Base-by-base conservation (phyloP, 1,140 invertebrate species). In the Caenorhabditis briggsae region DNA sequence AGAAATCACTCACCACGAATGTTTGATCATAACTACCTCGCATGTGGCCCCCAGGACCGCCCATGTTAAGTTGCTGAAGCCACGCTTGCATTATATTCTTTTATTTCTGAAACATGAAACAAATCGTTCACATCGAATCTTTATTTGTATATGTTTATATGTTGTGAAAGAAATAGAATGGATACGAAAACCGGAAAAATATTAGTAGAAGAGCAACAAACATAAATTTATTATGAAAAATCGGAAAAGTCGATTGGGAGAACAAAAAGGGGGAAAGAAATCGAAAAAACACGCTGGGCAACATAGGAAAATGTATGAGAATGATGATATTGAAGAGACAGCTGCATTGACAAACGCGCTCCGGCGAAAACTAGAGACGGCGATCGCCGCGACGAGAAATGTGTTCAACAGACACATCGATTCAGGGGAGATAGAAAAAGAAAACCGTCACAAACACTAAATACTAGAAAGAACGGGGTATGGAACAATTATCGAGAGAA, bases 221-320 rank as follows among this genome's bases (percentile, higher is more conserved):
- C n/a, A 12, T 3, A 20, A 11, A 78, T 78, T 48, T 78, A 78
- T 78, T 78, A 78, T 50, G 5, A 12, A 50, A 50, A 78, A 23
- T 46, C 18, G 11, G 20, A 41, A 50, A 20, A 25, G 50, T 43
- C 9, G 16, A 43, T 33, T 12, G 46, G 33, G 33, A 12, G 43
- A 50, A 33, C 59, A 14, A 12, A 74, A 64, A 78, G 43, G 50
- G 18, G 58, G 43, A 70, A 70, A 88, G 23, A 82, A 83, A 84
- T 25, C 2, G 33, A 84, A 70, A 53, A 25, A 78, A 50, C 33
- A 43, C 41, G 41, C 3, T 70, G 64, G 18, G 43, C 33, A 70
- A 43, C 64, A 70, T 65, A 20, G 50, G 3, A 78, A 43, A 64
- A 88, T 50, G 33, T 50, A 12, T 20, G 12, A 9, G 70, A 46